Base-by-base conservation (phyloP, 2,888 invertebrate genomes). In the Aspidiotus rigidus region DNA sequence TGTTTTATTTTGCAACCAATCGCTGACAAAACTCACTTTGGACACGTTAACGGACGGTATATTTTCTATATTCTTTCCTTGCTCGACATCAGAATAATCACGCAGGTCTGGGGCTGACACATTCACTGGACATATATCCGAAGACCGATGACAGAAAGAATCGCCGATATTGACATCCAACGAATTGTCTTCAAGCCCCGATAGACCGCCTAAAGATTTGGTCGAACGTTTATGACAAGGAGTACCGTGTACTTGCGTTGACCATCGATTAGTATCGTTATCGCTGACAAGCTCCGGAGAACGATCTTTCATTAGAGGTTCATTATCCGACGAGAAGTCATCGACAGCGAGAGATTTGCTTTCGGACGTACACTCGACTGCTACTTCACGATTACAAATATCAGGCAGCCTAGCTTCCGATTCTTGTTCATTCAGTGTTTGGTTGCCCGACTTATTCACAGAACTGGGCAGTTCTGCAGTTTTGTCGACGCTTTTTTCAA, bases 1-100 rank as follows among this genome's bases (percentile, higher is more conserved):
- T 2, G 59, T 59, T 59, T 59, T 59, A 59, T 59, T 28, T 28
- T 59, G 59, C 16, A 59, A 39, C 59, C 59, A 59, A 7, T 59
- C 17, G 7, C 13, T 39, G 9, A 59, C 59, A 6, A 59, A 59
- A 39, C 39, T 59, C 3, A 39, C 59, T 28, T 59, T 59, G 9
- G 28, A 59, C 10, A 59, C 39, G 13, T 59, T 28, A 17, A 39
- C 59, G 28, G 59, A 28, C 28, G 16, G 28, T 9, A 59, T 59
- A 39, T 59, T 17, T 11, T 59, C 59, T 9, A 28, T 59, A 28
- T 16, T 16, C 39, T 59, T 59, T 17, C 10, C 7, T 17, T 59
- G 7, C 6, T 59, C 59, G 11, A 10, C 2, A 7, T 17, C 39
- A 8, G 28, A 13, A 9, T 13, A 59, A 6, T 17, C 59, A 28